A percentile compares a stretch with the other conserved stretches of the same genome.
phyloP scores from a whole-genome alignment of 2,113 vertebrate species.

The Phycodurus eques region DNA sequence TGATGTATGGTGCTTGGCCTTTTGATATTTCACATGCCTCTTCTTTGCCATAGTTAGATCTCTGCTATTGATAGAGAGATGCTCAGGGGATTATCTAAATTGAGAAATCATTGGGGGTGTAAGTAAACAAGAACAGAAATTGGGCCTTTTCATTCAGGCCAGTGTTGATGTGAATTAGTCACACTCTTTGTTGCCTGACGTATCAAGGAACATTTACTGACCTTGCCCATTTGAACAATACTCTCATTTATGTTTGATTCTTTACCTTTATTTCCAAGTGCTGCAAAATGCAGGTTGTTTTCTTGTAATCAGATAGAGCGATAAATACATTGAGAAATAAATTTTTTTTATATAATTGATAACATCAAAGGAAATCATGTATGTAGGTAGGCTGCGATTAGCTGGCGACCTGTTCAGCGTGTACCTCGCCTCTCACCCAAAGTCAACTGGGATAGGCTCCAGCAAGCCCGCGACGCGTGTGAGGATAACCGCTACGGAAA shows the following conservation, averaged over 20 bases:
- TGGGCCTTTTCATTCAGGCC: constrained; percentile 22
- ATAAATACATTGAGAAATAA: too few relatives aligned
- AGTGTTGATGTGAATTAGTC: constrained; percentile 48
- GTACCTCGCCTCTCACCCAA: too few relatives aligned
- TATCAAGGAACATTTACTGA: constrained; percentile 38
- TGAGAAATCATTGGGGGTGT: constrained; percentile 7
- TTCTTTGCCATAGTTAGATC: constrained; percentile 22
- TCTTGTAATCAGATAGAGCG: neutral
- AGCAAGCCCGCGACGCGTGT: too few relatives aligned
- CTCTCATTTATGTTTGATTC: constrained; percentile 8
- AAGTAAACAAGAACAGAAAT: constrained; percentile 7
- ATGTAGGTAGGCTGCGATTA: too few relatives aligned
- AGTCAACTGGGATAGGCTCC: too few relatives aligned
- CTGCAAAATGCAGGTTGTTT: constrained; percentile 22
- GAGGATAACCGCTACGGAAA: too few relatives aligned
- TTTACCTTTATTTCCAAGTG: constrained; percentile 39
- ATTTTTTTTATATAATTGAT: too few relatives aligned
- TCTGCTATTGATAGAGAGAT: constrained; percentile 14
- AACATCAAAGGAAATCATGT: too few relatives aligned
- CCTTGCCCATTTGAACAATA: constrained; percentile 38
- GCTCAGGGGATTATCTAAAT: constrained; percentile 10
- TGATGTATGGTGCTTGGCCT: constrained; percentile 44
- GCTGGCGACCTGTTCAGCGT: too few relatives aligned
- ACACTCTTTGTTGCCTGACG: constrained; percentile 22
- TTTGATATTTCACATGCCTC: constrained; percentile 49